phyloP scores from a whole-genome alignment of 1,140 invertebrate species.

The Odontomachus brunneus region DNA sequence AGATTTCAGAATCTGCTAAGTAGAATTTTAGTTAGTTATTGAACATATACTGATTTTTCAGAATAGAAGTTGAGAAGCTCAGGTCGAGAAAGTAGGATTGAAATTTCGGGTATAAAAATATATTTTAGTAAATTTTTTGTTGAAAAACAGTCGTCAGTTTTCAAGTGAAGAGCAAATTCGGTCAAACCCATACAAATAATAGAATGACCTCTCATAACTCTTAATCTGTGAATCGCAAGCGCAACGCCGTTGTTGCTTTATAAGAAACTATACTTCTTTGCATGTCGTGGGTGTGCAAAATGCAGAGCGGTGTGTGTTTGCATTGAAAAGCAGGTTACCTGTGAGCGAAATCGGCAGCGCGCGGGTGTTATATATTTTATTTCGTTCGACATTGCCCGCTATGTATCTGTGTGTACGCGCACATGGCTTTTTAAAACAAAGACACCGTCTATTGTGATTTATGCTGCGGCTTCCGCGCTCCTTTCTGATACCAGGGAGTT shows the following conservation, averaged over 20 bases:
- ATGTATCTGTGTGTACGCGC: background rate
- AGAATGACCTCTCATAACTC: background rate
- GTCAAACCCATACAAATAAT: too few relatives aligned
- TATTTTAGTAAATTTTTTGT: too few relatives aligned
- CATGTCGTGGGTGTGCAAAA: constrained; percentile 44
- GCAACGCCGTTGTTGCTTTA: background rate
- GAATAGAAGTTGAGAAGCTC: too few relatives aligned
- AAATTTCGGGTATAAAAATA: too few relatives aligned
- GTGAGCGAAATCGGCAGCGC: background rate
- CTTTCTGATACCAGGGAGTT: constrained; percentile 55
- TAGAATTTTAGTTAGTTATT: too few relatives aligned
- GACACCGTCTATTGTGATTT: constrained; percentile 58
- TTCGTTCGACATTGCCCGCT: constrained; percentile 24
- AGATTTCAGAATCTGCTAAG: too few relatives aligned
- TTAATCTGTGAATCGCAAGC: constrained; percentile 36
- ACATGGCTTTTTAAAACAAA: constrained; percentile 56
- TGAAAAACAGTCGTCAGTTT: too few relatives aligned
- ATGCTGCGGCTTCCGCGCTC: constrained; percentile 36
- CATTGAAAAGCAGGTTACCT: constrained; percentile 41
- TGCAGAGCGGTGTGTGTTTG: constrained; percentile 37
- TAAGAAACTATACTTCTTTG: constrained; percentile 24
- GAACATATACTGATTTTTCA: too few relatives aligned
- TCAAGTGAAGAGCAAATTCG: background rate
- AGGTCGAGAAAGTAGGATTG: too few relatives aligned
- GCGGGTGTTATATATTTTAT: constrained; percentile 55